Base-by-base conservation (phyloP, 2,888 invertebrate genomes). In the Malthinus seriepunctatus region DNA sequence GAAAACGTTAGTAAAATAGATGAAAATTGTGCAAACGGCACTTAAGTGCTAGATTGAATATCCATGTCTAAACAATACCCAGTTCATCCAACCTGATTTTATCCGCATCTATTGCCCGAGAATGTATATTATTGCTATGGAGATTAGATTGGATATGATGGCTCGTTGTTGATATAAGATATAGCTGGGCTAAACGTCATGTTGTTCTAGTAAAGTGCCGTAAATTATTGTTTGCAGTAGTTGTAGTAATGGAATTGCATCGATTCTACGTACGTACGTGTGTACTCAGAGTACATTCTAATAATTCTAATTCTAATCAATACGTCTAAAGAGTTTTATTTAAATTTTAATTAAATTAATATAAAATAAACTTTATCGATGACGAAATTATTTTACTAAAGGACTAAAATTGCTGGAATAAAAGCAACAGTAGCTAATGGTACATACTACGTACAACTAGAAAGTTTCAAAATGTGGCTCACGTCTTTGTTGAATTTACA, bases 401-500 rank as follows among this genome's bases (percentile, higher is more conserved):
- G 23, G 23, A 23, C 48, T 53, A 53, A 58, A 53, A 58, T 49
- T 53, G 53, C 45, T 12, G 12, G 38, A 51, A 56, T 53, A 58
- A 23, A 58, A 42, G 42, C 53, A 42, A 38, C 53, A 44, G 34
- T 52, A 39, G 47, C 31, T 51, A 48, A 59, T 54, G 55, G 54
- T 55, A 55, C 34, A 51, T 44, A 53, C 35, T 55, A 51, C 34
- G 55, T 44, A 49, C 39, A 39, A 46, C 32, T 56, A 47, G 58
- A 60, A 51, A 58, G 54, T 54, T 64, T 65, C 63, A 56, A 59
- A 63, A 74, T 74, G 72, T 72, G 67, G 67, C 72, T 74, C 74
- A 75, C 73, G 74, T 75, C 67, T 67, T 66, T 57, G 55, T 65
- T 61, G 69, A 74, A 75, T 75, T 75, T 75, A 73, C 74, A 75